Evolutionary conservation across 2,797 vertebrate species (phyloP).

Genomic region (Australoheros facetus): DNA sequence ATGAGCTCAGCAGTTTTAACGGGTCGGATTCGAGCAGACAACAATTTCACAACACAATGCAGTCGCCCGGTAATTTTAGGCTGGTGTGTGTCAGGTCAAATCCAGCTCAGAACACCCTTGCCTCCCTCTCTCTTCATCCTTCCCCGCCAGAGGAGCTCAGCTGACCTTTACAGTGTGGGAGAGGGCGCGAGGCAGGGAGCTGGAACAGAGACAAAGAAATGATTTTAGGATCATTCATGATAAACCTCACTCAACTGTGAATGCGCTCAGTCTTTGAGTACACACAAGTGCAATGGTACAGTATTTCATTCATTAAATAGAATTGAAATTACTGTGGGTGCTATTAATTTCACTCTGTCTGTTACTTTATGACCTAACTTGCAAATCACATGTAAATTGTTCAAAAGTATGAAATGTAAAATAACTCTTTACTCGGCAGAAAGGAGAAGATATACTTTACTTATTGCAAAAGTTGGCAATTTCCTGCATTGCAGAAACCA

Average conservation of each 20-base stretch:
- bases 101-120: constrained; percentile 5
- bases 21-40: constrained; percentile 34
- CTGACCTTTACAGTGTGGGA: constrained; percentile 48
- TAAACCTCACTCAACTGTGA: not conserved
- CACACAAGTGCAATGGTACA: too few species aligned
- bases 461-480: not conserved
- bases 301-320: not conserved
- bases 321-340: not conserved
- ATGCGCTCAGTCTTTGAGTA: not conserved
- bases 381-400: not conserved
- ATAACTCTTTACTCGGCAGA: not conserved
- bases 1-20: constrained; percentile 54
- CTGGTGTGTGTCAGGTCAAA: constrained; percentile 31
- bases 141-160: constrained; percentile 25
- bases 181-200: constrained; percentile 38
- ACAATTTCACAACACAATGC: constrained; percentile 19
- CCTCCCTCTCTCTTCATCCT: not conserved
- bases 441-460: not conserved
- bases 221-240: constrained; percentile 31
- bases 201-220: constrained; percentile 22
- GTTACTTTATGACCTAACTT: not conserved
- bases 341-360: not conserved
- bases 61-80: constrained; percentile 17
- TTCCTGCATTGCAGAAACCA: not conserved
- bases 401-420: not conserved